Conservation (phyloP, 1,140 invertebrate species). For the Atta colombica region DNA sequence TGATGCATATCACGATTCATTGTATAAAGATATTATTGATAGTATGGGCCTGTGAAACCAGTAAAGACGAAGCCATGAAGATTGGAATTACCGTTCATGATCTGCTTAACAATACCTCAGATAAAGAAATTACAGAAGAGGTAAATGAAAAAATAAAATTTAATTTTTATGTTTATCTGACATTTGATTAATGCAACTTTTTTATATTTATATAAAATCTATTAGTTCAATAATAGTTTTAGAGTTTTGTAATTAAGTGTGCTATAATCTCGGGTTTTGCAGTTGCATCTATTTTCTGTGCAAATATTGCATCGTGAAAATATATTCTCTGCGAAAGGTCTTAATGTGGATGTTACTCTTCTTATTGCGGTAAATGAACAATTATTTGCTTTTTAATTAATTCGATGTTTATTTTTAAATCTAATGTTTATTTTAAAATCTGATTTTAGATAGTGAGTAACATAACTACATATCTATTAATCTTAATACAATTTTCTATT, state of each 20-base stretch:
- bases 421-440: not conserved
- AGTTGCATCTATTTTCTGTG: conserved; percentile 78
- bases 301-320: conserved; percentile 77
- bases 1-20: conserved; percentile 57
- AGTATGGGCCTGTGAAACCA: conserved; percentile 77
- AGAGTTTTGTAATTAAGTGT: not conserved
- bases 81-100: conserved; percentile 77
- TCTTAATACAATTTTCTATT: conserved; percentile 76
- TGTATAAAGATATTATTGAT: conserved; percentile 74
- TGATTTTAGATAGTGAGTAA: not conserved
- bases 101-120: conserved; percentile 69
- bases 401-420: not conserved
- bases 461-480: conserved; percentile 66
- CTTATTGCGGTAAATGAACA: conserved; percentile 68
- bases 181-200: not conserved
- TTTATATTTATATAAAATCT: not conserved
- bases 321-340: conserved; percentile 72
- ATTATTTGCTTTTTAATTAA: not conserved
- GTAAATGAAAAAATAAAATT: conserved; percentile 65
- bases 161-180: not conserved
- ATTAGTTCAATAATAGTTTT: not conserved
- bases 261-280: conserved; percentile 47
- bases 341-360: conserved; percentile 71
- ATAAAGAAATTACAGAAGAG: conserved; percentile 78
- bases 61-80: conserved; percentile 72